phyloP scores from a whole-genome alignment of 2,797 vertebrate genomes.

The Anabas testudineus region DNA sequence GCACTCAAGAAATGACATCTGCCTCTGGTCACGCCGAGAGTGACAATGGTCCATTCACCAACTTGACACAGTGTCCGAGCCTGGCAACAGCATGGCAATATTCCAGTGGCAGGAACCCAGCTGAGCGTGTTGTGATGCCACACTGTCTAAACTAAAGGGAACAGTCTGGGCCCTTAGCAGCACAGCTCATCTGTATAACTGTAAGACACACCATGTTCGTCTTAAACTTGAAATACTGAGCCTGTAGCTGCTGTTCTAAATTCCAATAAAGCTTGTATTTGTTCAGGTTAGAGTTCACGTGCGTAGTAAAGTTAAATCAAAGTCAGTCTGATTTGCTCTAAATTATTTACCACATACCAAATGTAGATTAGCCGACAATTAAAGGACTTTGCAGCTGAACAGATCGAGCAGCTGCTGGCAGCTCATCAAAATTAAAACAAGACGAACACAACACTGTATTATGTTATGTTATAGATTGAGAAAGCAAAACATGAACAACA shows the following conservation, averaged over 20 bases:
- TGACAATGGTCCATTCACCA: constrained; percentile 78
- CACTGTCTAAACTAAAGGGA: constrained; percentile 56
- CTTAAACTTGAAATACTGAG: constrained; percentile 32
- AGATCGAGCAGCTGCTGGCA: constrained; percentile 59
- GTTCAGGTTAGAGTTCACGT: constrained; percentile 46
- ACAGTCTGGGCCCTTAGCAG: constrained; percentile 46
- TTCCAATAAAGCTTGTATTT: constrained; percentile 40
- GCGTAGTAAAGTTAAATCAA: constrained; percentile 58
- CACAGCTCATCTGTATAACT: constrained; percentile 37
- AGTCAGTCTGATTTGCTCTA: constrained; percentile 51
- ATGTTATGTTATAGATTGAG: no score
- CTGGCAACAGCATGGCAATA: constrained; percentile 43
- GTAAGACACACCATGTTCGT: constrained; percentile 21
- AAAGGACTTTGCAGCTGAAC: constrained; percentile 48
- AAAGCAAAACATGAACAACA: no score
- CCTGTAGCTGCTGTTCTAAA: constrained; percentile 36
- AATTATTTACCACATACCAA: constrained; percentile 59
- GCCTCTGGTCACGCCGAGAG: constrained; percentile 62
- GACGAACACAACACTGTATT: constrained; percentile 29
- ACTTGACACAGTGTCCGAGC: constrained; percentile 59
- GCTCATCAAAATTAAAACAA: constrained; percentile 49
- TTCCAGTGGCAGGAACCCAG: constrained; percentile 45
- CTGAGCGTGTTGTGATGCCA: constrained; percentile 60
- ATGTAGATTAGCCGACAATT: constrained; percentile 65
- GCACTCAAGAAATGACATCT: constrained; percentile 65